These are phyloP conservation scores for Triplophysa bombifrons DNA, from an alignment of 2,797 vertebrate species.

Conservation along the genomic window DNA sequence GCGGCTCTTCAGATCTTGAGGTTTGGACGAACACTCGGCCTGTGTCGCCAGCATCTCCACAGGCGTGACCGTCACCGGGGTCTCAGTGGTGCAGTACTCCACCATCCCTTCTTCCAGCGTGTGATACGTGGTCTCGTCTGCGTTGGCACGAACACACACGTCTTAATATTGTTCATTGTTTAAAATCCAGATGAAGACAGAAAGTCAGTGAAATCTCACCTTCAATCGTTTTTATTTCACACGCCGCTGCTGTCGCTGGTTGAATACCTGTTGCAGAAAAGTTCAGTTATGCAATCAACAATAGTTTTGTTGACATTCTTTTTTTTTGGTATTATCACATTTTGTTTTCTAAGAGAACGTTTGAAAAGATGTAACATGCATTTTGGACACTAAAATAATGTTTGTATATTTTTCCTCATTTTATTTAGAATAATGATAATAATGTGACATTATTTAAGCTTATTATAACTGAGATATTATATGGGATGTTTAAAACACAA, in stretches of 20 bases:
- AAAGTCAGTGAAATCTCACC: slow-evolving; percentile 57
- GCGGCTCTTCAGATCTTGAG: slow-evolving; percentile 93
- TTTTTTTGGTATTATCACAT: too few species aligned
- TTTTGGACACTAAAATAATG: background rate
- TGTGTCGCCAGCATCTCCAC: slow-evolving; percentile 85
- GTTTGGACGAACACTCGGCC: slow-evolving; percentile 81
- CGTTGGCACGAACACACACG: slow-evolving; percentile 40
- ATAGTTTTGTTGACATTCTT: background rate
- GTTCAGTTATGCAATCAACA: background rate
- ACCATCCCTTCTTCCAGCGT: slow-evolving; percentile 90
- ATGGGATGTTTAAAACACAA: background rate
- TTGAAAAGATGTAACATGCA: background rate
- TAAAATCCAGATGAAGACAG: background rate
- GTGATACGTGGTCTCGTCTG: slow-evolving; percentile 89
- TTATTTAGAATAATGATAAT: too few species aligned
- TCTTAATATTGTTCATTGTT: background rate
- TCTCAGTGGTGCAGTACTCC: slow-evolving; percentile 93
- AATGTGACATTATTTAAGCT: too few species aligned
- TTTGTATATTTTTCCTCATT: too few species aligned
- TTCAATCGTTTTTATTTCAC: slow-evolving; percentile 74
- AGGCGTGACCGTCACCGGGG: slow-evolving; percentile 77
- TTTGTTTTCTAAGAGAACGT: background rate
- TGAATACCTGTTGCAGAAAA: slow-evolving; percentile 69
- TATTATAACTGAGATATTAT: too few species aligned
- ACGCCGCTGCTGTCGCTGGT: slow-evolving; percentile 64